Base-by-base conservation (phyloP, 1,140 invertebrate genomes). In the Drosophila nigromelanica region DNA sequence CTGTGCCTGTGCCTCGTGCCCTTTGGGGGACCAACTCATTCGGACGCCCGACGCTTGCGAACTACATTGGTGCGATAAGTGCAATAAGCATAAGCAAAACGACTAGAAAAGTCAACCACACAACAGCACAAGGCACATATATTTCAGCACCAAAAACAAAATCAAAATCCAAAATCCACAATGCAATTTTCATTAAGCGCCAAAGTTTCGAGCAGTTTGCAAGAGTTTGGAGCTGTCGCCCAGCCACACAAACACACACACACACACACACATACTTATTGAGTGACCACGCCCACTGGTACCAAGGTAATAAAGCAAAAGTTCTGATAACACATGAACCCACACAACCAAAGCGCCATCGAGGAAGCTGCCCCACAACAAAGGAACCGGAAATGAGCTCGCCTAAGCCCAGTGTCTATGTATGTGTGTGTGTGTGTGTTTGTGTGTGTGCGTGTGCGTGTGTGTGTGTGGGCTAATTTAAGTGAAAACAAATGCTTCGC, bases 261-360 rank as follows among this genome's bases (percentile, higher is more conserved):
- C 64, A 56, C 30, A 70, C 33, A 21, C 18, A 14, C 4, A 48
- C 54, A 74, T 72, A 6, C 56, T 24, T 56, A 72, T 33, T 69
- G 64, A n/a, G 33, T n/a, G 43, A 35, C 12, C 12, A 59, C 47
- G 21, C 42, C 6, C 24, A 55, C 35, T 68, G 69, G 55, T 64
- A 80, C 77, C 70, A 78, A 86, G 81, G 81, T 85, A 85, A 85
- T 85, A 85, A 86, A 75, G 81, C 81, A 86, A 86, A 86, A 85
- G 81, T 86, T 86, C 74, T 71, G 73, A 77, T 85, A 79, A 48
- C 62, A 48, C 72, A 66, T 45, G 40, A 40, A 15, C 6, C 18
- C 51, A 50, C 21, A 76, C 40, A 30, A 3, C 39, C 45, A 58
- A 48, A 58, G 56, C 64, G 78, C 62, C 61, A 42, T 42, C 24